These are phyloP conservation scores for Helicoverpa assulta DNA, from an alignment of 2,888 invertebrate species.

Conservation along the genomic window DNA sequence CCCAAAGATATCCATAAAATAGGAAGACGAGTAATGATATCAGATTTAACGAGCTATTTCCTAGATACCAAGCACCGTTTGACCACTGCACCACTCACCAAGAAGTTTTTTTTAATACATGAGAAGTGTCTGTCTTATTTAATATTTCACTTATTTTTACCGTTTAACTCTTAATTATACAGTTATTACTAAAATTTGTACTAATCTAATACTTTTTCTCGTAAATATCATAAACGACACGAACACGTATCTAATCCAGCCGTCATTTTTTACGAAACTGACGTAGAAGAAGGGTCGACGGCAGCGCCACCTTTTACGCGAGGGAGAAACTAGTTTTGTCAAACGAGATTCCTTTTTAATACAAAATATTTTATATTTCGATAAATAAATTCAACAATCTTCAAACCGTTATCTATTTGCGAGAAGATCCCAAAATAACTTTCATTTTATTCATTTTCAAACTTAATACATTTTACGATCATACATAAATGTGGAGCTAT, in stretches of 20 bases:
- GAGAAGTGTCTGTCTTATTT: constrained; percentile 79
- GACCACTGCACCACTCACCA: constrained; percentile 85
- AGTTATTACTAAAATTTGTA: constrained; percentile 78
- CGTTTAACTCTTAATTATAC: constrained; percentile 72
- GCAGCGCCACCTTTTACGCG: constrained; percentile 80
- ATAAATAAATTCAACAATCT: constrained; percentile 23
- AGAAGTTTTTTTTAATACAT: constrained; percentile 83
- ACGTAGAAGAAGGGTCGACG: constrained; percentile 77
- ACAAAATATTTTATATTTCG: constrained; percentile 10
- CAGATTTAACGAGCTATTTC: constrained; percentile 78
- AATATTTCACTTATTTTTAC: constrained; percentile 81
- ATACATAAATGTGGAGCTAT: constrained; percentile 87
- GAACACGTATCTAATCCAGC: constrained; percentile 89
- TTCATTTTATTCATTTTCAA: constrained; percentile 37
- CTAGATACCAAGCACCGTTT: constrained; percentile 78
- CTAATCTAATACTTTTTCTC: constrained; percentile 86
- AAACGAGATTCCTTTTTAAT: constrained; percentile 63
- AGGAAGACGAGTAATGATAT: constrained; percentile 37
- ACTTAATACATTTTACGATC: constrained; percentile 71
- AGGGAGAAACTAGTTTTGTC: constrained; percentile 68
- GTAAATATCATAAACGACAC: constrained; percentile 90
- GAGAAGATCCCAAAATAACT: constrained; percentile 19
- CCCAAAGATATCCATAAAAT: constrained; percentile 18
- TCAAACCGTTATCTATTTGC: constrained; percentile 5
- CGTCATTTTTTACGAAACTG: constrained; percentile 90